Base-by-base conservation (phyloP, 1,140 invertebrate genomes). In the Zaprionus vittiger region DNA sequence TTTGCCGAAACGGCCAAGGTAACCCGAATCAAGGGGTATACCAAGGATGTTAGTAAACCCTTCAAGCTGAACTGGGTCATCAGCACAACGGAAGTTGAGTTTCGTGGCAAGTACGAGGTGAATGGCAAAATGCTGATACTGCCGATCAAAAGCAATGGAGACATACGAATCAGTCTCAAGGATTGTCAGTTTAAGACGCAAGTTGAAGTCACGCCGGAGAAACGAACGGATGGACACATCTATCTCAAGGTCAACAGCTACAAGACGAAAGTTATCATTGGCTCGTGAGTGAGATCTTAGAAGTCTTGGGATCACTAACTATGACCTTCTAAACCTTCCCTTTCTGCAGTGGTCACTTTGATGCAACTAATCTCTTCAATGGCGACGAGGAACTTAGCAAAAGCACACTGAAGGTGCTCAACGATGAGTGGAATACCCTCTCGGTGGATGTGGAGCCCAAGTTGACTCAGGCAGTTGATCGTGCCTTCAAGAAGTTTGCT, bases 231-330 rank as follows among this genome's bases (percentile, higher is more conserved):
- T 55, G 64, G 52, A 34, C 47, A 26, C 7, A 26, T 11, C 22
- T 66, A 66, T 66, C 28, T 66, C 2, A 66, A 56, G 14, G 44
- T 66, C 31, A n/a, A 24, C n/a, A 17, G 56, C 12, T 66, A 66
- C 22, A 38, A 44, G 28, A 56, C 49, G 2, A 34, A 37, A 34
- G 17, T 17, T 2, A 55, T 9, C n/a, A 28, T 28, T 28, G 26
- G 26, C 54, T 15, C 24, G 54, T 56, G 26, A 56, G 54, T 56
- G 17, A 3, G 4, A 5, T n/a, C n/a, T n/a, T 2, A 5, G 17
- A 17, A 49, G 20, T 0, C 4, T 14, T 49, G 17, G 9, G n/a
- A 24, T 12, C 11, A 11, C 4, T 56, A 11, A 4, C 49, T 11
- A 15, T 26, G 3, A 11, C 12, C 11, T 26, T 14, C 14, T 17